phyloP scores from a whole-genome alignment of 2,113 vertebrate species.

The Solea senegalensis region DNA sequence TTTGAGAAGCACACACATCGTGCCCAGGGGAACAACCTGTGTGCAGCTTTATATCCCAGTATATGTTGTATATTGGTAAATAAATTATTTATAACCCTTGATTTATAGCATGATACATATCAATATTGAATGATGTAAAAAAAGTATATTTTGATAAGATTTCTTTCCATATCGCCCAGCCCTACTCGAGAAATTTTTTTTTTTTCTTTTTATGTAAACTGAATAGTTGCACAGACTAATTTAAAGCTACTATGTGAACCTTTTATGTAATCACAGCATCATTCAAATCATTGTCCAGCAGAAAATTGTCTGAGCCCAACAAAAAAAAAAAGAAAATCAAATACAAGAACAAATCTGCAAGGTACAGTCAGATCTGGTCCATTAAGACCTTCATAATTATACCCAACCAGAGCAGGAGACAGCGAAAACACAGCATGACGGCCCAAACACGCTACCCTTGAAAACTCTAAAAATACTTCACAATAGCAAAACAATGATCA shows the following conservation, averaged over 20 bases:
- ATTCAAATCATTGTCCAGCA: not conserved
- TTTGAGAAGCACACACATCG: too few species aligned
- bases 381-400: not conserved
- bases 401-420: not conserved
- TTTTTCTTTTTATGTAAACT: not conserved
- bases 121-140: too few species aligned
- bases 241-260: constrained; percentile 42
- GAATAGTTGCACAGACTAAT: constrained; percentile 7
- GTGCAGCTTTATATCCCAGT: too few species aligned
- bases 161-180: too few species aligned
- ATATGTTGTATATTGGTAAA: too few species aligned
- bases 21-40: too few species aligned
- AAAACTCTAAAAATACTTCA: too few species aligned
- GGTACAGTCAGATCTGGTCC: not conserved
- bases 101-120: too few species aligned
- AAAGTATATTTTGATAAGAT: too few species aligned
- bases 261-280: not conserved
- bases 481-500: not conserved
- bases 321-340: not conserved
- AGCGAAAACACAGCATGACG: not conserved
- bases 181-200: not conserved
- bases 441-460: not conserved
- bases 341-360: not conserved
- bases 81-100: too few species aligned
- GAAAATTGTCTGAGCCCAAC: not conserved